Evolutionary conservation across 2,797 vertebrate genomes (phyloP), one percentile per base, ranked within the genome.

Genomic region (Nannoperca obscura): DNA sequence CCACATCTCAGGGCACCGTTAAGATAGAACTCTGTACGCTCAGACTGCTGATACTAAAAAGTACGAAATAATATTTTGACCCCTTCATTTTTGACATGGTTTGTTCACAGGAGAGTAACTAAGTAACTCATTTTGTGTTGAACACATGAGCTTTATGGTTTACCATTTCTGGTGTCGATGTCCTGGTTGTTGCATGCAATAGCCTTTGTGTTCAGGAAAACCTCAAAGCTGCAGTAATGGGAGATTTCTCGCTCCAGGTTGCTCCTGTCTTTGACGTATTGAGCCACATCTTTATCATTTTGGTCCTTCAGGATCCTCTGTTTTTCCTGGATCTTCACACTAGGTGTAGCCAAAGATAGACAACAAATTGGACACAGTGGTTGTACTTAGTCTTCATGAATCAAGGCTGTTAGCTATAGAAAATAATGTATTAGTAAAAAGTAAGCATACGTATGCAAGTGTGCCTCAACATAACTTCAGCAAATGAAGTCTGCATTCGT

Each of bases 321-420:
- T 62, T 70, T 74, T 59, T 84, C 71, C 13, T 55, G 36, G 32
- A 32, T 66, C 36, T 54, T 81, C 36, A n/a, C 73, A 54, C 69
- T 80, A 74, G 38, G 22, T 52, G 46, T 30, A 65, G 12, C 67
- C 63, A 82, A 15, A 46, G 49, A 63, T 50, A 54, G 4, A 55
- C 24, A 60, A 54, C n/a, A 58, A 34, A 57, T 10, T 30, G 11
- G 8, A 36, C 12, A 27, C 24, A 27, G 1, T 27, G 24, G 24
- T 27, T 27, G 24, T 27, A 27, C 24, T 27, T 27, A 27, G 24
- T 27, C 24, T 57, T 73, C 4, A 50, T 24, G 5, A 53, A 66
- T 54, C 47, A 54, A 49, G 57, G 50, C 17, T 67, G 44, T 42
- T 44, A 24, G 24, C 30, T 10, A n/a, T 22, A 12, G 12, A 49